A percentile compares a stretch with the other conserved stretches of the same genome.
Conservation (phyloP, 1,140 invertebrate species). For the Cydia amplana region DNA sequence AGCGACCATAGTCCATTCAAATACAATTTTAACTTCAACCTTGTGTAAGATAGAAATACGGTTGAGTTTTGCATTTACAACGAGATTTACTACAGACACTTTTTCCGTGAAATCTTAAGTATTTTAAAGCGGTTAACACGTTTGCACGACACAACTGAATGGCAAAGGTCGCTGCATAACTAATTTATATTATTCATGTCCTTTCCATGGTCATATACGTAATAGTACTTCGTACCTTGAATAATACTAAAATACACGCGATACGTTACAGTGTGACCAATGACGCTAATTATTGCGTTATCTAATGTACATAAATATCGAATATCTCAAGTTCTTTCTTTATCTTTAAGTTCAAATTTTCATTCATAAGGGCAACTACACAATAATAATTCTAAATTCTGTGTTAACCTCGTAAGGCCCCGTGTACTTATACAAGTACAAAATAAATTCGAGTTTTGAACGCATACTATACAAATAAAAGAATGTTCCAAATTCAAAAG, state of each 20-base stretch:
- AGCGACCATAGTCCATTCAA: background rate
- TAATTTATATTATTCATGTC: background rate
- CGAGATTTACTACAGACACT: background rate
- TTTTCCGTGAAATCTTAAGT: background rate
- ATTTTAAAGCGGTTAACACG: background rate
- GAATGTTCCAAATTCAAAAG: too few relatives aligned
- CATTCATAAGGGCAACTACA: too few relatives aligned
- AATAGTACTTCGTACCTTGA: background rate
- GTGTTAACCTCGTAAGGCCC: too few relatives aligned
- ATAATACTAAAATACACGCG: background rate
- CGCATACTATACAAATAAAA: too few relatives aligned
- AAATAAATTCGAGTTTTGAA: too few relatives aligned
- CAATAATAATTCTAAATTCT: background rate
- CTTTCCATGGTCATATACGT: background rate
- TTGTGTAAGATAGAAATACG: background rate
- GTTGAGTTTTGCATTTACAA: background rate
- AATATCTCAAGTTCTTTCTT: background rate
- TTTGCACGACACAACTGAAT: background rate
- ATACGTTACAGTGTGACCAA: background rate
- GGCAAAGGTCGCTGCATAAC: slow-evolving; percentile 3
- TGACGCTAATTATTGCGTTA: background rate
- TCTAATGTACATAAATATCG: background rate
- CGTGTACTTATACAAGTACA: too few relatives aligned
- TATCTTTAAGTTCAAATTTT: too few relatives aligned
- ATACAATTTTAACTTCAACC: background rate